Base-by-base conservation (phyloP, 2,113 vertebrate genomes). In the Charadrius vociferus region DNA sequence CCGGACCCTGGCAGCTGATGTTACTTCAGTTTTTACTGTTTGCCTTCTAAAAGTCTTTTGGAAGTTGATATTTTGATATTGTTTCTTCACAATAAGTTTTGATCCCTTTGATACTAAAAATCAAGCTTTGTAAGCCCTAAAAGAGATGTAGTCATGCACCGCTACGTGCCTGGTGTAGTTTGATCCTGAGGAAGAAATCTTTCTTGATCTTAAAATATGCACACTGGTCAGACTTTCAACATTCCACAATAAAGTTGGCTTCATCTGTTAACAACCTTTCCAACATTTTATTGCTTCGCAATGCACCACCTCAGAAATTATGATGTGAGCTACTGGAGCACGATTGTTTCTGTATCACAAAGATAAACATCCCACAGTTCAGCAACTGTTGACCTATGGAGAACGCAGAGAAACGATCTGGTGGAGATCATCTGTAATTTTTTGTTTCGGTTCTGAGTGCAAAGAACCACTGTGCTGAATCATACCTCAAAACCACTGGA, bases 101-200 rank as follows among this genome's bases (percentile, higher is more conserved):
- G 14, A 47, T 81, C 36, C 29, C 29, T 90, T 32, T 61, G n/a
- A n/a, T 88, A 58, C 27, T 78, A 34, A 88, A 61, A 62, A 29
- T 43, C 20, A 53, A 55, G 26, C 24, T 55, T 65, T 85, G 3
- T 6, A 24, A 66, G 6, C 71, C 29, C 56, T 79, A 18, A 7
- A 26, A 19, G 27, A 80, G 37, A 7, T 9, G 13, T 19, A 52
- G 16, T 52, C 0, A 0, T 74, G 36, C 43, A 61, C 55, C 2
- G 2, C 5, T 9, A 9, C 22, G 30, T 73, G 15, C 26, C 15
- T 50, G n/a, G 9, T 81, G 6, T 27, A 27, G 49, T 73, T 55
- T 77, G n/a, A 55, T 68, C 30, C 53, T 27, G 12, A 37, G 26
- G 22, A 93, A 80, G 43, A 72, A 12, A 63, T 29, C 14, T 72